These are phyloP conservation scores for Bathynomus jamesi DNA, from an alignment of 1,140 invertebrate species.

Conservation along the genomic window DNA sequence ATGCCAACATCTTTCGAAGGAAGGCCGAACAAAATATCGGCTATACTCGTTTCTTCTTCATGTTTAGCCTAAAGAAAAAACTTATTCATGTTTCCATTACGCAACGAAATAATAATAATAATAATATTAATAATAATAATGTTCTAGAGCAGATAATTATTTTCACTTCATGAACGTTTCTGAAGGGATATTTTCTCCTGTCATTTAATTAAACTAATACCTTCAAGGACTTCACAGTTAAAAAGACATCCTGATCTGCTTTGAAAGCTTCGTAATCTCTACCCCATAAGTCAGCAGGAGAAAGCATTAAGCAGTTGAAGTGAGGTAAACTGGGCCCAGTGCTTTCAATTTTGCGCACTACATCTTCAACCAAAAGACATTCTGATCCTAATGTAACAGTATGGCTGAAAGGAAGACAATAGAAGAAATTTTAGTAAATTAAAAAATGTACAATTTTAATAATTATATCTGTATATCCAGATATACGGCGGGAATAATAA, in stretches of 20 bases:
- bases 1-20: slow-evolving; percentile 80
- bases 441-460: too few relatives aligned
- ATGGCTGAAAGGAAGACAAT: slow-evolving; percentile 21
- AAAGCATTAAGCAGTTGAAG: slow-evolving; percentile 84
- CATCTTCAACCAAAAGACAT: slow-evolving; percentile 77
- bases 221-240: slow-evolving; percentile 47
- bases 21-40: slow-evolving; percentile 87
- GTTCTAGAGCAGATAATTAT: too few relatives aligned
- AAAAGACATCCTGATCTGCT: slow-evolving; percentile 65
- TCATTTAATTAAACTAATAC: too few relatives aligned
- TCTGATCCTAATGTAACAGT: slow-evolving; percentile 60
- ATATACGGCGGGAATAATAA: too few relatives aligned
- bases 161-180: too few relatives aligned
- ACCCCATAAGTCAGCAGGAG: slow-evolving; percentile 88
- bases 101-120: too few relatives aligned
- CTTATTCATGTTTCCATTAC: too few relatives aligned
- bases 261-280: slow-evolving; percentile 67
- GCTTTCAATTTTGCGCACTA: slow-evolving; percentile 51
- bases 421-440: too few relatives aligned
- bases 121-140: too few relatives aligned
- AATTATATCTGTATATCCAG: too few relatives aligned
- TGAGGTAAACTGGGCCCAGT: slow-evolving; percentile 63
- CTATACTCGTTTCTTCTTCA: slow-evolving; percentile 62
- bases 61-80: slow-evolving; percentile 26
- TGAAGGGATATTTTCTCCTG: too few relatives aligned